Evolutionary conservation across 2,888 invertebrate genomes (phyloP), one percentile per base, ranked within the genome.

Genomic region (Opisthograptis luteolata): DNA sequence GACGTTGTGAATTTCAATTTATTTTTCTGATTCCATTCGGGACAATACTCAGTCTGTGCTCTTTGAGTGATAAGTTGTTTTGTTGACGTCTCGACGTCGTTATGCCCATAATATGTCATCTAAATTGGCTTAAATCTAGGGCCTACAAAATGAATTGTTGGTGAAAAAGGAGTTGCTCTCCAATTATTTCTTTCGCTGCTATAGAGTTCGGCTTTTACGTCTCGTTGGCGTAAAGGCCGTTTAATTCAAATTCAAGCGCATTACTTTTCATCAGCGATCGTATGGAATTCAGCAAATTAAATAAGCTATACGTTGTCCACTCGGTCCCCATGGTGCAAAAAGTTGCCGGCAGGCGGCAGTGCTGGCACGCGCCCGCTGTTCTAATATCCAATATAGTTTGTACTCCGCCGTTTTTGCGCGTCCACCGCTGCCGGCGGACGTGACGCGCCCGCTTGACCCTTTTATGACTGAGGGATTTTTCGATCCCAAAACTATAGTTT

Each of bases 321-420:
- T 60, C 54, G 66, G 62, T 64, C 66, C 64, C 64, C 61, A n/a
- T 59, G 57, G 55, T 37, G 63, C 80, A 84, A 84, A 84, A 84
- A 83, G 65, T 69, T 60, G 79, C 73, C 79, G 80, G 82, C 32
- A 14, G 48, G 25, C 37, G 42, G 37, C 30, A 22, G 32, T 37
- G 39, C 39, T 30, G 39, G 44, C 84, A 83, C 84, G 81, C 84
- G 84, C 84, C 81, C 80, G 78, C 80, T 83, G 84, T 79, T 87
- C 84, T 87, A 84, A 89, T 87, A 86, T 89, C 87, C 84, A 87
- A 86, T 88, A 85, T 87, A 87, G 87, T 88, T 87, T 80, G 82
- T 79, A 74, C 76, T 79, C 69, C 66, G 76, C 62, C 64, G 74
- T 87, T 89, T 89, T 89, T 87, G 87, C 73, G 58, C 62, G 72